Evolutionary conservation across 2,113 vertebrate species (phyloP).

Genomic region (Lepisosteus oculatus): DNA sequence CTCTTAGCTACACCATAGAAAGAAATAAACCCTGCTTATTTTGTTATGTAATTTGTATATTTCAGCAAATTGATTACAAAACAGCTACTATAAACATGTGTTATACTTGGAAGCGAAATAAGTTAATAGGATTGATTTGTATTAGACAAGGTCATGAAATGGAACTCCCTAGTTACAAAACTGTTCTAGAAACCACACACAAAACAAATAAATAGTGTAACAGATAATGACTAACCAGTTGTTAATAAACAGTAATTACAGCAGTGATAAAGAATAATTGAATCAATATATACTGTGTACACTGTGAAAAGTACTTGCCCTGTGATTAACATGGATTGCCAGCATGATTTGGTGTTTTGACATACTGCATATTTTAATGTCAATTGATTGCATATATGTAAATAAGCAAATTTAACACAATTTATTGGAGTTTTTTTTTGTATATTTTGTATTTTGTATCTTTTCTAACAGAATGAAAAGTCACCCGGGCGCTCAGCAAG

Average conservation of each 20-base stretch:
- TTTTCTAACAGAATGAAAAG: constrained; percentile 81
- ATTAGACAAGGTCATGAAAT: constrained; percentile 7
- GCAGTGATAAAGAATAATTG: too few species aligned
- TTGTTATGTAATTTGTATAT: too few species aligned
- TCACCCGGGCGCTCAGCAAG: constrained; percentile 81
- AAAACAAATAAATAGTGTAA: too few species aligned
- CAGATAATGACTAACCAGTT: too few species aligned
- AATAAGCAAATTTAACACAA: background rate
- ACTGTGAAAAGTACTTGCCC: too few species aligned
- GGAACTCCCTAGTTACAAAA: too few species aligned
- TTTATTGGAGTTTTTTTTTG: background rate
- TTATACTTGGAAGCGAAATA: constrained; percentile 12
- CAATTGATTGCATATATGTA: background rate
- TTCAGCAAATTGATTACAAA: background rate
- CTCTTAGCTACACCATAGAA: background rate
- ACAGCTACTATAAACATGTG: background rate
- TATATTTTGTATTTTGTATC: constrained; percentile 27
- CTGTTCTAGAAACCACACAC: too few species aligned
- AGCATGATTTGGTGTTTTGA: too few species aligned
- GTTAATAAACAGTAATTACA: too few species aligned
- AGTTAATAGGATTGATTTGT: constrained; percentile 29
- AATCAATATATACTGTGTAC: too few species aligned
- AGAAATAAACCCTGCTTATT: background rate
- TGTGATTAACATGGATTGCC: too few species aligned
- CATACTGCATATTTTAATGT: background rate